Base-by-base conservation (phyloP, 2,888 invertebrate species). In the Papilio protenor region DNA sequence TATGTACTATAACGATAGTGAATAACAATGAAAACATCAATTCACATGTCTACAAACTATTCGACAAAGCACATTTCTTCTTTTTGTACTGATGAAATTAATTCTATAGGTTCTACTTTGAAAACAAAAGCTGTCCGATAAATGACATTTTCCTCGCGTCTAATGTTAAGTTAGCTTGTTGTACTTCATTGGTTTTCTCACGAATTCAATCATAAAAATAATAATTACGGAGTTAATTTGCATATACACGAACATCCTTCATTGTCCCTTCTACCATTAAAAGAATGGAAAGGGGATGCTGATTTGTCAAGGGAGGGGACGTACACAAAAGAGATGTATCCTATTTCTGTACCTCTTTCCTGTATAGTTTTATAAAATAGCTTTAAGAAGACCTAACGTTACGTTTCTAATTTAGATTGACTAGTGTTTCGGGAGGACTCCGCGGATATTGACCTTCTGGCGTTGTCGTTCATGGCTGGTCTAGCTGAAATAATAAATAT, bases 341-440 rank as follows among this genome's bases (percentile, higher is more conserved):
- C 61, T 27, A 27, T 61, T 27, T 14, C 16, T 0, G 5, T 16
- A 27, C 4, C 27, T 27, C 61, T 27, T 27, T 61, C 14, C 14
- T 61, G 5, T 14, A 12, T 0, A 14, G 27, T 1, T 61, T 14
- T 61, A 61, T 40, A 40, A 21, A 69, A 45, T 40, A 55, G 16
- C 1, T 45, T 18, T 18, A 18, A 27, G 47, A 45, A 70, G 2
- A 57, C 11, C 61, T 76, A 84, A 80, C 79, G 85, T 89, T 94
- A 94, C 83, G 92, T 88, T 79, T 94, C 94, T 84, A 94, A 84
- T 85, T 91, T 94, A 80, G 91, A 89, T 86, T 93, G 94, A 92
- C 94, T 94, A 91, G 93, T 93, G 77, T 91, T 90, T 84, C 91
- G 86, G 0, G 94, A 93, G 3, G 88, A 86, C 80, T 90, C 90